A percentile compares a stretch with the other conserved stretches of the same genome.
Evolutionary conservation across 2,888 invertebrate genomes (phyloP).

Genomic region (Gnatocerus cornutus): DNA sequence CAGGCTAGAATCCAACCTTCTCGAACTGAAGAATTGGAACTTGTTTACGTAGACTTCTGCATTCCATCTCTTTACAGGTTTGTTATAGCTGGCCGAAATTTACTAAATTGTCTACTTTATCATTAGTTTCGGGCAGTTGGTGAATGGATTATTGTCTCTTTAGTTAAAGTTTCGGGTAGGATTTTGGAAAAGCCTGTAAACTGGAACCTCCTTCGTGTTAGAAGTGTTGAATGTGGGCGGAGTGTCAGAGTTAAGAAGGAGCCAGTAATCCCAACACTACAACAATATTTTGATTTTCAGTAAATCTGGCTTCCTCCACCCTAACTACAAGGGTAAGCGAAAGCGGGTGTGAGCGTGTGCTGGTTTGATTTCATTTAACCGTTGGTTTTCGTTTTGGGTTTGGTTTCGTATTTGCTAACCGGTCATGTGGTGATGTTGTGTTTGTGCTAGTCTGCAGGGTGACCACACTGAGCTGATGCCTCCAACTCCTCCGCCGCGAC

Average conservation of each 20-base stretch:
- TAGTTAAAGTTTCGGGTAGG: too few relatives aligned
- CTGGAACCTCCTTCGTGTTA: constrained; percentile 49
- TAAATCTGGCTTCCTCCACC: constrained; percentile 75
- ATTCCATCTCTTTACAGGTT: too few relatives aligned
- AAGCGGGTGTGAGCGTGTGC: constrained; percentile 67
- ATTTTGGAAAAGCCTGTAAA: background rate
- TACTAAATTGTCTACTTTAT: too few relatives aligned
- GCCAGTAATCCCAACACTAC: constrained; percentile 44
- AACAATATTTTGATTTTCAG: constrained; percentile 68
- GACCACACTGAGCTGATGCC: constrained; percentile 78
- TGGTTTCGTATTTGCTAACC: constrained; percentile 63
- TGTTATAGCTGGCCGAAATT: too few relatives aligned
- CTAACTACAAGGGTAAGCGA: constrained; percentile 76
- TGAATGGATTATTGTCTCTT: too few relatives aligned
- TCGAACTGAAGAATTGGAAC: background rate
- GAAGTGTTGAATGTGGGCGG: constrained; percentile 47
- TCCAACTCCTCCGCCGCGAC: constrained; percentile 76
- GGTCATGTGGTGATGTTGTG: constrained; percentile 66
- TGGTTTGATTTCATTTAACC: constrained; percentile 62
- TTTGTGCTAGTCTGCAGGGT: constrained; percentile 74
- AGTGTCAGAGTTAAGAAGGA: constrained; percentile 48
- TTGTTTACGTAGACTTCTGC: too few relatives aligned
- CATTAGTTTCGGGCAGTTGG: too few relatives aligned
- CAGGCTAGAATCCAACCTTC: background rate
- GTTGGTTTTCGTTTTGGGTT: constrained; percentile 56